Percentiles rank a stretch among this genome's conserved stretches.
phyloP scores from a whole-genome alignment of 1,140 invertebrate species.

The Lasioglossum albipes region DNA sequence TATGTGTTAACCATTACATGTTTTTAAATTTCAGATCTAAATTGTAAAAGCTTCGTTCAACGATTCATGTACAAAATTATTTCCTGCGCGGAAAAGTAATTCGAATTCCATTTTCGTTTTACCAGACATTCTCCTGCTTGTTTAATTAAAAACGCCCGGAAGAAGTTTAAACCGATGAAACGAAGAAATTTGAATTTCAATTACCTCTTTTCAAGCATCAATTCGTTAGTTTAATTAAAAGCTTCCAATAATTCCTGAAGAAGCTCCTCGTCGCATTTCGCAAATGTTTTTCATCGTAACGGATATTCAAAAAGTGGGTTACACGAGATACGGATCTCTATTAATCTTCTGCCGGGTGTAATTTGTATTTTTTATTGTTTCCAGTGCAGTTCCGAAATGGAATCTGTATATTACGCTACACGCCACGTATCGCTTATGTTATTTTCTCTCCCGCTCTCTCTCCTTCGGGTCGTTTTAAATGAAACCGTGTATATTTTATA shows the following conservation, averaged over 20 bases:
- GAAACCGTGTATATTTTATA: not conserved
- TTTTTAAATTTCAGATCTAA: no score
- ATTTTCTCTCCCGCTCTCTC: no score
- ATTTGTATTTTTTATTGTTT: constrained; percentile 9
- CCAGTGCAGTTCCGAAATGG: not conserved
- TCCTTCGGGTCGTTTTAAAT: not conserved
- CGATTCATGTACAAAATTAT: no score
- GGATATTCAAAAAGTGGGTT: not conserved
- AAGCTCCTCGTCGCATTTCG: not conserved
- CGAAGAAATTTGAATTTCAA: not conserved
- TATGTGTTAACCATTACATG: no score
- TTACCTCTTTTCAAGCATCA: not conserved
- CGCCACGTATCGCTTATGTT: not conserved
- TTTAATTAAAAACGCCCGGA: no score
- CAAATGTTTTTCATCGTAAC: not conserved
- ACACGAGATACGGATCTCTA: not conserved
- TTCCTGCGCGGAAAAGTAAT: no score
- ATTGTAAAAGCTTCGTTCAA: no score
- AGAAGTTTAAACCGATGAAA: no score
- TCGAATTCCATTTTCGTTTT: no score
- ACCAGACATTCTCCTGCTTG: no score
- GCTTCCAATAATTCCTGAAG: not conserved
- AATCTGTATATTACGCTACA: not conserved
- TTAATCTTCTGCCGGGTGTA: not conserved
- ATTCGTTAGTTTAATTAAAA: not conserved